Evolutionary conservation across 2,113 vertebrate genomes (phyloP), one percentile per base, ranked within the genome.

Genomic region (Electrona antarctica): DNA sequence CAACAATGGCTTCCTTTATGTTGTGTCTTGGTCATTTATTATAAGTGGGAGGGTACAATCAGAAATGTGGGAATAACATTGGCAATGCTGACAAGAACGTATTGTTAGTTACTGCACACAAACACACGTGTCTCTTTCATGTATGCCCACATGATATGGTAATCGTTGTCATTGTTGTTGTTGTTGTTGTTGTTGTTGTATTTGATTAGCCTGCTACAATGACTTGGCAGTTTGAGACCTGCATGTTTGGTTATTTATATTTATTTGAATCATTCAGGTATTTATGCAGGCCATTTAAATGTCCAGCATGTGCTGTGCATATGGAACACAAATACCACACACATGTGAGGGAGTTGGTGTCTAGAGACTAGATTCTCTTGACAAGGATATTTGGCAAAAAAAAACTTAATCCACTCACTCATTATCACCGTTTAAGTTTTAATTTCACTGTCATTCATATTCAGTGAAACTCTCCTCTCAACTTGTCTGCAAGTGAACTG

Each of bases 1-100:
- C 71, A 63, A 88, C 85, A 90, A 89, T 87, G 83, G 69, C 11
- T 67, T 67, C 67, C 79, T 87, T 86, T 73, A 87, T 86, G 67
- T 63, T 57, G 45, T 48, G 52, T 69, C 56, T 67, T 56, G 57
- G 62, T 71, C 68, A 76, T 77, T 49, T 67, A 75, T 45, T 80
- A 15, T 52, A 65, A 14, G 76, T 73, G 50, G 79, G 77, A 80
- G 58, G 78, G 60, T 14, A 60, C 56, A 54, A 74, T 76, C 48
- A 81, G 60, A 82, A 11, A 15, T 8, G 29, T 55, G 51, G 33
- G 65, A 73, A 46, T 59, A 77, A 81, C 74, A 79, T 54, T 11
- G 15, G 54, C 54, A 7, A 14, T 46, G 45, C 48, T 55, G 76
- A 82, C 71, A 57, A 84, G 56, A 76, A 65, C 70, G 71, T 60